Conservation (phyloP, 2,797 vertebrate species). For the Hippopotamyrus pictus region DNA sequence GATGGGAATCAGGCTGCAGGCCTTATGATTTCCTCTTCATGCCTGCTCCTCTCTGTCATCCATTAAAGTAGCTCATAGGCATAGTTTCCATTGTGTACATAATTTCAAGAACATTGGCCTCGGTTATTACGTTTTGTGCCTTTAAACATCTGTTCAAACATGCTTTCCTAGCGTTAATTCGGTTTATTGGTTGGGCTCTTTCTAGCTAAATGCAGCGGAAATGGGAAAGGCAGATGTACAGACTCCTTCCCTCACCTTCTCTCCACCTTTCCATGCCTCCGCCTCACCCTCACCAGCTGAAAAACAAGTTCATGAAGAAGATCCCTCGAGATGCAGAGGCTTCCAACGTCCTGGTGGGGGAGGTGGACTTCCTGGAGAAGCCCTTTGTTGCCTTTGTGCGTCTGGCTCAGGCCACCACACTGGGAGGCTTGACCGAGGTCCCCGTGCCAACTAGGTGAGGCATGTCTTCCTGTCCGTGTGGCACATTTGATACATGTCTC, state of each 20-base stretch:
- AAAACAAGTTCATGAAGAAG: constrained; percentile 98
- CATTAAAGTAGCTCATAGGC: constrained; percentile 3
- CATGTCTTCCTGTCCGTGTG: not conserved
- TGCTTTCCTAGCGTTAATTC: not conserved
- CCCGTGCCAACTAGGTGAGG: constrained; percentile 88
- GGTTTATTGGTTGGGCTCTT: not conserved
- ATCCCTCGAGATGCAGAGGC: constrained; percentile 94
- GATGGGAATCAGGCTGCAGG: not conserved
- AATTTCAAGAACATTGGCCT: not conserved
- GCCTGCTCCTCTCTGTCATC: not conserved
- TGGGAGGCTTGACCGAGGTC: constrained; percentile 88
- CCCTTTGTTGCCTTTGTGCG: constrained; percentile 92
- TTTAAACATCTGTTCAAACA: not conserved
- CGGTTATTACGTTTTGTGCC: not conserved
- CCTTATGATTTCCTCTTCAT: not conserved
- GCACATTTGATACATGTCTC: not conserved
- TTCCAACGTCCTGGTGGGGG: constrained; percentile 89
- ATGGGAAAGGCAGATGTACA: not conserved
- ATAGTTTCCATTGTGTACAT: not conserved
- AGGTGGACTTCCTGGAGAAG: constrained; percentile 90
- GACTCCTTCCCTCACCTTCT: not conserved
- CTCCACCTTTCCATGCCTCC: not conserved
- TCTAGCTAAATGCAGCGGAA: not conserved
- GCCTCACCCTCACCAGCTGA: constrained; percentile 60
- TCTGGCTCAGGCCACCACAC: constrained; percentile 81